Percentiles rank a stretch among this genome's conserved stretches.
These are phyloP conservation scores for Epinephelus lanceolatus DNA, from an alignment of 2,113 vertebrate genomes.

Conservation along the genomic window DNA sequence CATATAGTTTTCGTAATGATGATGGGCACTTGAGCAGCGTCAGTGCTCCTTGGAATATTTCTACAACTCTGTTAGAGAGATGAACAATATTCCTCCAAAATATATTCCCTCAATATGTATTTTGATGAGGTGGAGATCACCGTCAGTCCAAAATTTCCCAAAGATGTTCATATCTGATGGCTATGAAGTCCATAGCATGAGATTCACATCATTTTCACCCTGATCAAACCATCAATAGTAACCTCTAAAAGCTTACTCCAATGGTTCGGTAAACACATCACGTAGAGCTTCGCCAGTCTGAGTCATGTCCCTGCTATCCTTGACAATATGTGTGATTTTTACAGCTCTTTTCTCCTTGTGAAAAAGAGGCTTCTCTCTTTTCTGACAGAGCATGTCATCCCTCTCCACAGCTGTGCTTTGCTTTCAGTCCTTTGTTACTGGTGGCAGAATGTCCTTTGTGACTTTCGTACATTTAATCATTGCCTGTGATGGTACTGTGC, in stretches of 20 bases:
- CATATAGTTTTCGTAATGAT: background rate
- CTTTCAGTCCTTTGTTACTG: background rate
- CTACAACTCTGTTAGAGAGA: background rate
- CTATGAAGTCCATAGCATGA: too few species aligned
- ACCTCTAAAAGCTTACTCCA: too few species aligned
- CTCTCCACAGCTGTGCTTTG: background rate
- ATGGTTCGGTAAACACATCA: background rate
- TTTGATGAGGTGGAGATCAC: too few species aligned
- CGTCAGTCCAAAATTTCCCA: too few species aligned
- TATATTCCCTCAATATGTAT: background rate
- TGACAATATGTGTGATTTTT: conserved; percentile 5
- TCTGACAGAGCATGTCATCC: background rate
- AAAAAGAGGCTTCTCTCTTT: background rate
- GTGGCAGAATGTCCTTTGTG: background rate
- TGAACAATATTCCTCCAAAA: background rate
- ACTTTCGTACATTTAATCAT: background rate
- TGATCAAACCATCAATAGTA: background rate
- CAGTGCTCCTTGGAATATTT: background rate
- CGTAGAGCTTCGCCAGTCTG: background rate
- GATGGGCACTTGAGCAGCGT: background rate
- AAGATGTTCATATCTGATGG: too few species aligned
- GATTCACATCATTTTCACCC: background rate
- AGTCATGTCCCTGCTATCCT: background rate
- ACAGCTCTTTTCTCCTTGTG: background rate
- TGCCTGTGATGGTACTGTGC: background rate